These are phyloP conservation scores for Dexiosoma caninum DNA, from an alignment of 2,888 invertebrate genomes.

Conservation along the genomic window DNA sequence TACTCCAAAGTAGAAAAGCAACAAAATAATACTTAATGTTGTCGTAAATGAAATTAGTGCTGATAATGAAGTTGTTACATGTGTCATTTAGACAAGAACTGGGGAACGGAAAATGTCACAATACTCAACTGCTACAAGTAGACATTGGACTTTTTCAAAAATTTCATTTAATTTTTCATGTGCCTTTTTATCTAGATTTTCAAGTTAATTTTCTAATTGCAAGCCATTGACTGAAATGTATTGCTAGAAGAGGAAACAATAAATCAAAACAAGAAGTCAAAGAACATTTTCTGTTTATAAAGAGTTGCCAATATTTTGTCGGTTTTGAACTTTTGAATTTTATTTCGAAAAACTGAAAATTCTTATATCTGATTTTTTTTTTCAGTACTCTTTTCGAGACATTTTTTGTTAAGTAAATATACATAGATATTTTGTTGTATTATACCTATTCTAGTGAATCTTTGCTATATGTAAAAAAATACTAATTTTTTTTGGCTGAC, in stretches of 20 bases:
- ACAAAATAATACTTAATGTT: constrained; percentile 42
- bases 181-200: constrained; percentile 22
- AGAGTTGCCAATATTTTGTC: neutral
- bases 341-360: no score
- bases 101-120: constrained; percentile 52
- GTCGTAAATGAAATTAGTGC: constrained; percentile 35
- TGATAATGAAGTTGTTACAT: constrained; percentile 51
- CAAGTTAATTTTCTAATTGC: constrained; percentile 50
- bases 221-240: constrained; percentile 41
- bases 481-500: no score
- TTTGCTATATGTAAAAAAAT: no score
- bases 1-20: constrained; percentile 26
- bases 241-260: neutral
- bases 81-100: constrained; percentile 51
- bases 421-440: no score
- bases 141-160: constrained; percentile 50
- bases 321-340: no score
- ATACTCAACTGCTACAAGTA: constrained; percentile 47
- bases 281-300: neutral
- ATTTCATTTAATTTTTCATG: neutral
- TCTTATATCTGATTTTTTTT: no score
- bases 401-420: no score
- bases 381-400: no score
- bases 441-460: no score
- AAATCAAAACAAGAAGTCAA: neutral